phyloP scores from a whole-genome alignment of 2,113 vertebrate species.

The Trematomus loennbergii region DNA sequence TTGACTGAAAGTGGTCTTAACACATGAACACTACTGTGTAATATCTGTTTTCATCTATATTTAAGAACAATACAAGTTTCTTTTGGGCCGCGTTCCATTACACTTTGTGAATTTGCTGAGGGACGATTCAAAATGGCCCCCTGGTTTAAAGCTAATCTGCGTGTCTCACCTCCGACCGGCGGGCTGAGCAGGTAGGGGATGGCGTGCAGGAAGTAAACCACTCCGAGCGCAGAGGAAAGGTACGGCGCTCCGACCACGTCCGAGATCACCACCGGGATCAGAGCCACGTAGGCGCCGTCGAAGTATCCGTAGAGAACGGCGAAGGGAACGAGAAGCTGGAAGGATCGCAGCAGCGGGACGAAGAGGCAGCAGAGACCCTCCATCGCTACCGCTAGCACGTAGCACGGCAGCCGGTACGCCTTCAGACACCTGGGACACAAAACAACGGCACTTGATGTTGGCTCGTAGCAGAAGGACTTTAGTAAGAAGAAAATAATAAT shows the following conservation, averaged over 20 bases:
- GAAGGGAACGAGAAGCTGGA: slow-evolving; percentile 89
- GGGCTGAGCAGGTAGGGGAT: slow-evolving; percentile 95
- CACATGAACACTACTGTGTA: no score
- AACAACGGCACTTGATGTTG: rapidly evolving
- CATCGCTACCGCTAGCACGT: slow-evolving; percentile 89
- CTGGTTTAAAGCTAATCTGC: no score
- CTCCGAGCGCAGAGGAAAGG: slow-evolving; percentile 90
- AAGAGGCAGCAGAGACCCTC: slow-evolving; percentile 93
- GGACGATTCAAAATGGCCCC: no score
- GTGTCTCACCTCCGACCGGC: slow-evolving; percentile 90
- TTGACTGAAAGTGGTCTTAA: no score
- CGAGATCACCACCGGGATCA: slow-evolving; percentile 94
- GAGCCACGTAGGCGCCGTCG: slow-evolving; percentile 93
- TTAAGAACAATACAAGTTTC: no score
- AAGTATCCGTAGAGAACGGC: slow-evolving; percentile 94
- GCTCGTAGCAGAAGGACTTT: no score
- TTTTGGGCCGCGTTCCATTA: no score
- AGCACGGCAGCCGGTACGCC: slow-evolving; percentile 87
- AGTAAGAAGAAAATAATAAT: no score
- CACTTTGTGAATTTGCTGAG: no score
- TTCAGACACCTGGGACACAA: slow-evolving; percentile 86
- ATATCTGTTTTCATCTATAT: no score
- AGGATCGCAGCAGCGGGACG: slow-evolving; percentile 88
- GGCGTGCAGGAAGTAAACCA: slow-evolving; percentile 94
- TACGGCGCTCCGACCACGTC: slow-evolving; percentile 89